A percentile compares a stretch with the other conserved stretches of the same genome.
phyloP scores from a whole-genome alignment of 2,888 invertebrate genomes.

The Macrophya alboannulata region DNA sequence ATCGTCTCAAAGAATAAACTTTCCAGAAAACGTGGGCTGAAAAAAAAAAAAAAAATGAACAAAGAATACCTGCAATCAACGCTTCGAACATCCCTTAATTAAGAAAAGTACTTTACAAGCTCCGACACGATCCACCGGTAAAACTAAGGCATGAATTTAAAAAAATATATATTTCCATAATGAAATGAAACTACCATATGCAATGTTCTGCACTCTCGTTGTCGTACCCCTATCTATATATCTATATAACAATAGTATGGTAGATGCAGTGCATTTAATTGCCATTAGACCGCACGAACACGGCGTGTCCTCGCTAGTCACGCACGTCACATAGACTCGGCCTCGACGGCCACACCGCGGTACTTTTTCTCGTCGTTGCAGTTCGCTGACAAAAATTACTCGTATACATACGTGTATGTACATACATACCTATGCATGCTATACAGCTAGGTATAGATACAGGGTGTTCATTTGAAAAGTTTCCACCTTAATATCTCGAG shows the following conservation, averaged over 20 bases:
- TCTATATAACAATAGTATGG: not conserved
- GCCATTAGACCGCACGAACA: conserved; percentile 45
- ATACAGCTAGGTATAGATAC: not conserved
- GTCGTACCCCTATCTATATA: not conserved
- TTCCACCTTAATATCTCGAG: no score
- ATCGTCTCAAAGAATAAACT: not conserved
- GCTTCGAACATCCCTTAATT: not conserved
- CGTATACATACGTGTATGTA: not conserved
- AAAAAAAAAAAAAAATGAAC: not conserved
- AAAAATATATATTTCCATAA: not conserved
- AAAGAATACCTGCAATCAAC: not conserved
- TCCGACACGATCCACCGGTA: not conserved
- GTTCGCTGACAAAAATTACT: conserved; percentile 4
- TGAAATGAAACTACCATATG: not conserved
- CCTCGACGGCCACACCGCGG: not conserved
- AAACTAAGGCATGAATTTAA: not conserved
- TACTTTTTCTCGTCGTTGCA: conserved; percentile 1
- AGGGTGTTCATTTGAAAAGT: no score
- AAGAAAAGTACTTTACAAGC: not conserved
- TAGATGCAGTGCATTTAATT: conserved; percentile 39
- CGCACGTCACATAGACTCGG: conserved; percentile 29
- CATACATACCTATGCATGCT: not conserved
- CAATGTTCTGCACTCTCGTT: not conserved
- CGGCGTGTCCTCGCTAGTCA: conserved; percentile 48
- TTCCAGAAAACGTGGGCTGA: not conserved